phyloP scores from a whole-genome alignment of 1,140 invertebrate species.

The Cardiocondyla obscurior region DNA sequence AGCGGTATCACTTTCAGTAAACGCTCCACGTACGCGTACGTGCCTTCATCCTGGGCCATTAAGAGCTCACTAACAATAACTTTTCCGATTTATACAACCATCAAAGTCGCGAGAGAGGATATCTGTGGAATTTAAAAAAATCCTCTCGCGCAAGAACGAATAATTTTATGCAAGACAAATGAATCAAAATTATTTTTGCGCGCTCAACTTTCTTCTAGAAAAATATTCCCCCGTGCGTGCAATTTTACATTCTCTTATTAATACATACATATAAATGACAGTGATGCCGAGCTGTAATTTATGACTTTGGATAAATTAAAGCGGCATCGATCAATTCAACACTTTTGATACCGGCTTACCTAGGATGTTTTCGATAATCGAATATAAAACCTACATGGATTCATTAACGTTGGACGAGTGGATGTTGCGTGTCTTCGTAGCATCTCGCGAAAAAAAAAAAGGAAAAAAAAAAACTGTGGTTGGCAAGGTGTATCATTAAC shows the following conservation, averaged over 20 bases:
- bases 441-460: not conserved
- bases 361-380: not conserved
- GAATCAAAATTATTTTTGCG: not conserved
- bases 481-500: slow-evolving; percentile 38
- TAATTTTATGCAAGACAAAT: not conserved
- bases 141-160: too few relatives aligned
- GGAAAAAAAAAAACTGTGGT: not conserved
- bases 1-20: not conserved
- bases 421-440: not conserved
- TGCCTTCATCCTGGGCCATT: not conserved
- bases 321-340: not conserved
- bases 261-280: not conserved
- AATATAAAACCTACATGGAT: not conserved
- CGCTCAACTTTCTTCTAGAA: not conserved
- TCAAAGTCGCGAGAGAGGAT: not conserved
- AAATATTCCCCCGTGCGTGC: not conserved
- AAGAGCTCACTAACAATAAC: too few relatives aligned
- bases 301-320: not conserved
- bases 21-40: not conserved
- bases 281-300: not conserved
- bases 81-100: not conserved
- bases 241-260: not conserved
- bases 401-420: not conserved
- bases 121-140: not conserved
- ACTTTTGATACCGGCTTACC: not conserved